phyloP scores from a whole-genome alignment of 2,113 vertebrate species.

The Cryptotis parvus region DNA sequence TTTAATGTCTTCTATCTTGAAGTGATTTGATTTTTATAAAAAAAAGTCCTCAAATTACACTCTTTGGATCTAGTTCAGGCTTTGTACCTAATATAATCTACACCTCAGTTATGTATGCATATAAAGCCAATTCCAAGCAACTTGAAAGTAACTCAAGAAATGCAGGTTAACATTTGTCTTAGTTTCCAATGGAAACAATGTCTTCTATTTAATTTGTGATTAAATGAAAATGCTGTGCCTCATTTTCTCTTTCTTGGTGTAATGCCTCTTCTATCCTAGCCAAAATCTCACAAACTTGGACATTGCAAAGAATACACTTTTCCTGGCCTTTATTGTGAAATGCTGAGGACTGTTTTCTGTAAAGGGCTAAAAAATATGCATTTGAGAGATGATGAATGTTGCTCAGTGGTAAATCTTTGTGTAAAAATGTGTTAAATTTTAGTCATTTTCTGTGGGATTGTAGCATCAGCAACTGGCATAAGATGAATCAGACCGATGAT shows the following conservation, averaged over 20 bases:
- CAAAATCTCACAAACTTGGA: constrained; percentile 77
- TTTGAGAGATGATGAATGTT: constrained; percentile 77
- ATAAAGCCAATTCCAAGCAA: constrained; percentile 78
- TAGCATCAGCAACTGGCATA: constrained; percentile 84
- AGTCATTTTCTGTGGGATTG: constrained; percentile 86
- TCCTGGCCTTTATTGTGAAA: constrained; percentile 82
- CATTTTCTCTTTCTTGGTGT: constrained; percentile 67
- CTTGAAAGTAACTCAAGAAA: constrained; percentile 80
- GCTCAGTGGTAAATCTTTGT: constrained; percentile 84
- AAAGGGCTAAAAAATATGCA: constrained; percentile 81
- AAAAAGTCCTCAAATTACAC: constrained; percentile 60
- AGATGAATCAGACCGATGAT: constrained; percentile 80
- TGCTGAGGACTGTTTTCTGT: constrained; percentile 77
- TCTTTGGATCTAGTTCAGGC: constrained; percentile 74
- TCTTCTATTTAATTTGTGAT: constrained; percentile 81
- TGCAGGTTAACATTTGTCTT: constrained; percentile 82
- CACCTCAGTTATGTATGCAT: constrained; percentile 76
- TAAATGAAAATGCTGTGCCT: constrained; percentile 76
- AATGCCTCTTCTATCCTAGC: constrained; percentile 64
- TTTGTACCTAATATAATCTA: constrained; percentile 79
- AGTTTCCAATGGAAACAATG: constrained; percentile 81
- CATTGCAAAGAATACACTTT: constrained; percentile 76
- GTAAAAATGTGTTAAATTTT: constrained; percentile 84
- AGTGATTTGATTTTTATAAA: constrained; percentile 50
- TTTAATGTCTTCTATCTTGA: constrained; percentile 42